Evolutionary conservation across 1,140 invertebrate genomes (phyloP).

Genomic region (Drosophila gunungcola): DNA sequence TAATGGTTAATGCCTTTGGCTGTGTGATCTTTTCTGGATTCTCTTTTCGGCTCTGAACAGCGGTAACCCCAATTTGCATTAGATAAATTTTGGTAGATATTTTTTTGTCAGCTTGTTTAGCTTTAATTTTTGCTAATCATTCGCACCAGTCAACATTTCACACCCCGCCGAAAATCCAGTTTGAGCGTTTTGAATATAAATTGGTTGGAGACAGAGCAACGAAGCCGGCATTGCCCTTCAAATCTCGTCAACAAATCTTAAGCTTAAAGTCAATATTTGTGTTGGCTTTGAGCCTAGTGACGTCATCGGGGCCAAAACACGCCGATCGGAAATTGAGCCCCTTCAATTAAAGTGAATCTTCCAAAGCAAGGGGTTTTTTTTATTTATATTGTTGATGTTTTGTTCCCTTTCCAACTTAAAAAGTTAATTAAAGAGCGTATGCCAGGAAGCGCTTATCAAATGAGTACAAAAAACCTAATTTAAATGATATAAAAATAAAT

Average conservation of each 20-base stretch:
- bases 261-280: slow-evolving; percentile 42
- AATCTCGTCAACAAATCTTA: slow-evolving; percentile 36
- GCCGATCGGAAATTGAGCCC: slow-evolving; percentile 27
- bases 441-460: slow-evolving; percentile 3
- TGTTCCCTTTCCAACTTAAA: slow-evolving; percentile 4
- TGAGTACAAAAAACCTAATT: not conserved
- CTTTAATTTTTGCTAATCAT: slow-evolving; percentile 73
- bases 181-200: slow-evolving; percentile 37
- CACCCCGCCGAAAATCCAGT: slow-evolving; percentile 41
- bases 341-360: slow-evolving; percentile 35
- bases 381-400: slow-evolving; percentile 4
- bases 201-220: slow-evolving; percentile 9
- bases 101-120: slow-evolving; percentile 55
- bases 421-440: slow-evolving; percentile 5
- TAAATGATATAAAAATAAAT: not conserved
- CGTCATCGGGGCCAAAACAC: slow-evolving; percentile 23
- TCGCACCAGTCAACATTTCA: slow-evolving; percentile 51
- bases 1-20: slow-evolving; percentile 24
- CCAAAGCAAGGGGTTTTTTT: slow-evolving; percentile 10
- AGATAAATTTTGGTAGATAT: slow-evolving; percentile 27
- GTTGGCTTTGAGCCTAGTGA: slow-evolving; percentile 27
- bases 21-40: slow-evolving; percentile 20
- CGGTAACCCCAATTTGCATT: slow-evolving; percentile 44
- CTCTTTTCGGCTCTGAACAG: slow-evolving; percentile 31
- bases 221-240: slow-evolving; percentile 27